Conservation (phyloP, 1,140 invertebrate genomes). For the Psix sp. region DNA sequence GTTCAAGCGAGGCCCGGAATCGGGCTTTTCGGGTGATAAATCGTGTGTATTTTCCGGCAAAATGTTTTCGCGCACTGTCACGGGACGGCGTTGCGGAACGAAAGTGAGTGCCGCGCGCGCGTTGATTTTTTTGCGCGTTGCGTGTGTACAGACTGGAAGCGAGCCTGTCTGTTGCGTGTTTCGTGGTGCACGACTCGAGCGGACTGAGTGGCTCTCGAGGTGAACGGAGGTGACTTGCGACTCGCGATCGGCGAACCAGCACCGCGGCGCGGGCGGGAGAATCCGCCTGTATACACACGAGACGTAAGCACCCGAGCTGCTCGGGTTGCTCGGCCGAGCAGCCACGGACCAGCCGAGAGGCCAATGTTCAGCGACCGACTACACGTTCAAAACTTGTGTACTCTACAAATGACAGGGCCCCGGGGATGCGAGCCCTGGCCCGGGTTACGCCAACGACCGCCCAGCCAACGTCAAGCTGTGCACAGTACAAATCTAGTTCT, state of each 20-base stretch:
- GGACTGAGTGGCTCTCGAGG: slow-evolving; percentile 66
- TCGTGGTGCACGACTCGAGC: slow-evolving; percentile 65
- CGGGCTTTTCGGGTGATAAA: slow-evolving; percentile 5
- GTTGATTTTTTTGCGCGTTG: slow-evolving; percentile 41
- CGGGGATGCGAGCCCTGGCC: neutral
- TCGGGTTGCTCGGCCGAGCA: slow-evolving; percentile 50
- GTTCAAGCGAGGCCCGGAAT: neutral
- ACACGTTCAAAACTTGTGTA: slow-evolving; percentile 29
- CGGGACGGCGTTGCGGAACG: slow-evolving; percentile 32
- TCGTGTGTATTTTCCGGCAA: neutral
- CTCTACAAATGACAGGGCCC: slow-evolving; percentile 28
- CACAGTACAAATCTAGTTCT: too few species aligned
- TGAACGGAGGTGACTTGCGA: slow-evolving; percentile 75
- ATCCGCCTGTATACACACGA: slow-evolving; percentile 51
- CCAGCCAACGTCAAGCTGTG: too few species aligned
- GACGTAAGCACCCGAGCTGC: slow-evolving; percentile 48
- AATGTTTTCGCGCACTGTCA: slow-evolving; percentile 40
- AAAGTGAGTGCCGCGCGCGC: slow-evolving; percentile 35
- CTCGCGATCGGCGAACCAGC: slow-evolving; percentile 64
- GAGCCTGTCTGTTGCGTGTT: slow-evolving; percentile 61
- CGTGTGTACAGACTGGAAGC: slow-evolving; percentile 52
- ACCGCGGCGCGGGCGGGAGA: slow-evolving; percentile 65
- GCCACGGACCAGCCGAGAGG: slow-evolving; percentile 8
- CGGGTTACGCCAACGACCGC: neutral
- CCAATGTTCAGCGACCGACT: slow-evolving; percentile 19